phyloP scores from a whole-genome alignment of 2,113 vertebrate species.

The Lepus europaeus region DNA sequence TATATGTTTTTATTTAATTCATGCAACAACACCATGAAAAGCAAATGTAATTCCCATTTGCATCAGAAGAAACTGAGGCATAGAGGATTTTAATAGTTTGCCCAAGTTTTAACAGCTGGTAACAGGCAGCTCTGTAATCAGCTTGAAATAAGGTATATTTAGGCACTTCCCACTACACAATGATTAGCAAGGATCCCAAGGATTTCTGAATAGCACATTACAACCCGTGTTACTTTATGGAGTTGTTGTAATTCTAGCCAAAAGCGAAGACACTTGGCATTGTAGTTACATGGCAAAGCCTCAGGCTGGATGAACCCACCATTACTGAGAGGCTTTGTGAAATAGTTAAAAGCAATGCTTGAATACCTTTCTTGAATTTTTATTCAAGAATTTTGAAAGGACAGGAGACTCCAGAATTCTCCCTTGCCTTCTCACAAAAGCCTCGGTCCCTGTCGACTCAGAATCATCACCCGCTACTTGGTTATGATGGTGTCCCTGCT shows the following conservation, averaged over 20 bases:
- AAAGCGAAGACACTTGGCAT: neutral
- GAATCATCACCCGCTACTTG: neutral
- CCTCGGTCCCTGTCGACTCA: neutral
- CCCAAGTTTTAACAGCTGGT: neutral
- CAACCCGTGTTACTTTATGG: neutral
- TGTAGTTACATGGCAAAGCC: neutral
- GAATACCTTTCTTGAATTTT: neutral
- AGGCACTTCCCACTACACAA: neutral
- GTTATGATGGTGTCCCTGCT: neutral
- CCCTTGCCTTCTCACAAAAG: neutral
- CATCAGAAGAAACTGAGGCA: neutral
- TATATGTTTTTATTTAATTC: neutral
- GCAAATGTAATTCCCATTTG: neutral
- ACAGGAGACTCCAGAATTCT: neutral
- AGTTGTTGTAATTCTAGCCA: neutral
- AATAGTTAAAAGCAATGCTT: constrained; percentile 5
- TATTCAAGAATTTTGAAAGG: neutral
- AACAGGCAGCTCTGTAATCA: neutral
- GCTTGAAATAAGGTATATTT: too few species aligned
- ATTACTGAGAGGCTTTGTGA: constrained; percentile 17
- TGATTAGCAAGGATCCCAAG: neutral
- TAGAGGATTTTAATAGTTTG: neutral
- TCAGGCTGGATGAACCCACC: neutral
- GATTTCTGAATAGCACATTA: neutral
- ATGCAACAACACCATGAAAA: neutral